Conservation (phyloP, 2,888 invertebrate species). For the Ormyrus nitidulus region DNA sequence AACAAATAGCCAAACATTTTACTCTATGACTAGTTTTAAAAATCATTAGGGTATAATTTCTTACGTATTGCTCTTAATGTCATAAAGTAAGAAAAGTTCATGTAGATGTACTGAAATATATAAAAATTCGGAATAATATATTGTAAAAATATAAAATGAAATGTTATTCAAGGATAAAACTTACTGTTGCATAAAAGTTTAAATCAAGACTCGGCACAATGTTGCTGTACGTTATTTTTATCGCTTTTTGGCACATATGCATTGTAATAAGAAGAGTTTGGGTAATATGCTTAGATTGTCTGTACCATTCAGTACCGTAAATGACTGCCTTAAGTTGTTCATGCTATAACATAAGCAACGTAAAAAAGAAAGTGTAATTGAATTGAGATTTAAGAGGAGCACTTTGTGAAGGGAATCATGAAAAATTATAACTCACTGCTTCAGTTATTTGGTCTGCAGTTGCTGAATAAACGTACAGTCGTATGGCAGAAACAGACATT, state of each 20-base stretch:
- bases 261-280: slow-evolving; percentile 1
- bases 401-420: too few species aligned
- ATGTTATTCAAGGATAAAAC: not conserved
- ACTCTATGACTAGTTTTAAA: too few species aligned
- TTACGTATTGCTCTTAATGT: slow-evolving; percentile 7
- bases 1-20: too few species aligned
- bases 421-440: slow-evolving; percentile 2
- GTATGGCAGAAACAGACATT: not conserved
- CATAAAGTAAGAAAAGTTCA: slow-evolving; percentile 8
- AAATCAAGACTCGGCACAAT: not conserved
- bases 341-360: slow-evolving; percentile 1
- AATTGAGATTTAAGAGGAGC: too few species aligned
- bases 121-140: not conserved
- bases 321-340: not conserved
- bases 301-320: not conserved
- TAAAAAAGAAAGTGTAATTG: not conserved
- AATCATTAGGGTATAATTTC: not conserved
- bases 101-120: not conserved
- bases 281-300: not conserved
- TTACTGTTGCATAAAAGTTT: slow-evolving; percentile 15
- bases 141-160: too few species aligned
- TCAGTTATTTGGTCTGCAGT: slow-evolving; percentile 2
- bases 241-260: slow-evolving; percentile 26
- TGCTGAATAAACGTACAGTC: slow-evolving; percentile 8
- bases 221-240: not conserved